phyloP scores from a whole-genome alignment of 2,888 invertebrate genomes.

The Megalurothrips usitatus region DNA sequence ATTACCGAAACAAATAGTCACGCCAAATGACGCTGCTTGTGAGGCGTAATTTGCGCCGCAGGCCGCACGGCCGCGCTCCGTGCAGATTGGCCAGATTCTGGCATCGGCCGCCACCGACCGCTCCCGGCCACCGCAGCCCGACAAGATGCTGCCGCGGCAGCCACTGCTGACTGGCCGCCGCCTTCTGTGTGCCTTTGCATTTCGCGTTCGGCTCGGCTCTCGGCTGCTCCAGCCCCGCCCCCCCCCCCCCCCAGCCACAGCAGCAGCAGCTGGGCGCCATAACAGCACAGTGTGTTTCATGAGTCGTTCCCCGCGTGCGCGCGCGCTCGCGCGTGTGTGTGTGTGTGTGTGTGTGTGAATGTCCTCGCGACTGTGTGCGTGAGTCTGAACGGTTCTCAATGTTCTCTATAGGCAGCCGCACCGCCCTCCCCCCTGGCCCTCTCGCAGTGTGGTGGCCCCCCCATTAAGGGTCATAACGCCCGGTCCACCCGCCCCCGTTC shows the following conservation, averaged over 20 bases:
- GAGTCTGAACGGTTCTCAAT: conserved; percentile 20
- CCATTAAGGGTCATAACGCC: conserved; percentile 14
- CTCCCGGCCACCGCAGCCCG: not conserved
- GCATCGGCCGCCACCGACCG: too few species aligned
- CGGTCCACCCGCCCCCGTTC: not conserved
- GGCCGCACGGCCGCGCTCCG: too few species aligned
- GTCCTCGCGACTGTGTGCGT: not conserved
- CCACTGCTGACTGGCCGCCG: not conserved
- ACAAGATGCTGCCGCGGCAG: not conserved
- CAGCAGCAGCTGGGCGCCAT: not conserved
- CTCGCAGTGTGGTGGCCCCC: not conserved
- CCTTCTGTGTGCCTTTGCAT: too few species aligned
- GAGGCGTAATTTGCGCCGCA: too few species aligned
- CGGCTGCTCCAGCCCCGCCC: too few species aligned
- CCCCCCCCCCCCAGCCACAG: too few species aligned
- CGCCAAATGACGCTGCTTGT: too few species aligned
- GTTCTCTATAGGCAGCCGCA: not conserved
- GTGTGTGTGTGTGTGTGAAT: not conserved
- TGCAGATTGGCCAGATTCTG: too few species aligned
- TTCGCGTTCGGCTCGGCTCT: too few species aligned
- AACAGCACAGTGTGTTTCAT: not conserved
- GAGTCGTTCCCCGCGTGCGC: not conserved
- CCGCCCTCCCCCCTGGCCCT: not conserved
- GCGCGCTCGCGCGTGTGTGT: not conserved
- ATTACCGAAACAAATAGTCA: too few species aligned